Base-by-base conservation (phyloP, 2,797 vertebrate genomes). In the Manis javanica region DNA sequence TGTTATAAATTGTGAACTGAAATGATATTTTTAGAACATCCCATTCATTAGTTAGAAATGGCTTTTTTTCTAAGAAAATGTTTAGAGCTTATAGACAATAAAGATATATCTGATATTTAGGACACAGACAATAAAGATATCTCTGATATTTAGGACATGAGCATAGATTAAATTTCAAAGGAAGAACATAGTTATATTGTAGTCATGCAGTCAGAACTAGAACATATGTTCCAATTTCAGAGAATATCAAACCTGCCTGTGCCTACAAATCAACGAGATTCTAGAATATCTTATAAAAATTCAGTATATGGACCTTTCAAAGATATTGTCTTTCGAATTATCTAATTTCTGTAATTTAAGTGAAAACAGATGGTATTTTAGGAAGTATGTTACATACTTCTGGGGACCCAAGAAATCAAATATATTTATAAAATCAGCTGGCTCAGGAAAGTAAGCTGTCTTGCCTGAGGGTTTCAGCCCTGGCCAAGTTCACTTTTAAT, bases 61-160 rank as follows among this genome's bases (percentile, higher is more conserved):
- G 51, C 34, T 96, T 53, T 74, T 87, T 29, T 82, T 91, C 12
- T 93, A 83, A 61, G 64, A 64, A 87, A 77, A 77, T 91, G 11
- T 49, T 83, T 69, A 75, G 34, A 69, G 13, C 61, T 75, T 53
- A 24, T 46, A 49, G 14, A 64, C 37, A 46, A 12, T 46, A 46
- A 46, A 46, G 46, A 55, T 55, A 11, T 19, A 15, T 77, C 49
- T 71, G 34, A 15, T 87, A 49, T 12, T 77, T 69, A 63, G 19
- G 34, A 77, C 26, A 61, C 46, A 39, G 37, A 39, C 37, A 39
- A 39, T 39, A 39, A 39, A 39, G 37, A 55, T 53, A 14, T 19
- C 19, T 77, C 49, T 71, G 34, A 15, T 87, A 49, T 12, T 77
- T 69, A 63, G 19, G 34, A 77, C 31, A 61, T 55, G 29, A 82